A percentile compares a stretch with the other conserved stretches of the same genome.
Conservation (phyloP, 2,797 vertebrate species). For the Acanthurus leucopareius region DNA sequence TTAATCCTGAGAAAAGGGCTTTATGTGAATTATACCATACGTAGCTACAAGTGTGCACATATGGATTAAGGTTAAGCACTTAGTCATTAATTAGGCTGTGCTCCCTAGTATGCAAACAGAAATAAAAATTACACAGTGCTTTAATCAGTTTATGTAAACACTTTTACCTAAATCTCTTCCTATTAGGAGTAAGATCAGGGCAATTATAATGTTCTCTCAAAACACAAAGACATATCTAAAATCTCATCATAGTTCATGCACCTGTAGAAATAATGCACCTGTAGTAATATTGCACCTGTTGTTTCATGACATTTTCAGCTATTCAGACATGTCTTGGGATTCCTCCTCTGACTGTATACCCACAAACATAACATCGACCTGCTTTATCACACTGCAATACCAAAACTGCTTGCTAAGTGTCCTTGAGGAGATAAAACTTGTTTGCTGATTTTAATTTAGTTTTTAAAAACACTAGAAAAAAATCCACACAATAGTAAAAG, state of each 20-base stretch:
- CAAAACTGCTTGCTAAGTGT: background rate
- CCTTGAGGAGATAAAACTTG: background rate
- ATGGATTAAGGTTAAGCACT: background rate
- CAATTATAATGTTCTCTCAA: background rate
- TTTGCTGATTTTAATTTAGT: constrained; percentile 34
- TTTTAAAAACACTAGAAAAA: constrained; percentile 31
- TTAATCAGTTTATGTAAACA: background rate
- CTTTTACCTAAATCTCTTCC: background rate
- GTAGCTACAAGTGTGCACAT: background rate
- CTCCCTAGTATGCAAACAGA: background rate
- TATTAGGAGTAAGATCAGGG: background rate
- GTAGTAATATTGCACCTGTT: constrained; percentile 20
- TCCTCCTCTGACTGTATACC: background rate
- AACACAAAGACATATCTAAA: constrained; percentile 1
- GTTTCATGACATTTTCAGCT: constrained; percentile 35
- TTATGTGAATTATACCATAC: background rate
- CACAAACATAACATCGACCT: background rate
- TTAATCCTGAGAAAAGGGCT: background rate
- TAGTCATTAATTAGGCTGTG: background rate
- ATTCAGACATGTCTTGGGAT: constrained; percentile 5
- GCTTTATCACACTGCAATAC: background rate
- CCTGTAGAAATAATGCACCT: constrained; percentile 1
- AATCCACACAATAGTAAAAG: constrained; percentile 18
- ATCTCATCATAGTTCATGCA: constrained; percentile 13
- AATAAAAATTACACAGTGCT: background rate